Base-by-base conservation (phyloP, 2,888 invertebrate species). In the Hartigia nigra region DNA sequence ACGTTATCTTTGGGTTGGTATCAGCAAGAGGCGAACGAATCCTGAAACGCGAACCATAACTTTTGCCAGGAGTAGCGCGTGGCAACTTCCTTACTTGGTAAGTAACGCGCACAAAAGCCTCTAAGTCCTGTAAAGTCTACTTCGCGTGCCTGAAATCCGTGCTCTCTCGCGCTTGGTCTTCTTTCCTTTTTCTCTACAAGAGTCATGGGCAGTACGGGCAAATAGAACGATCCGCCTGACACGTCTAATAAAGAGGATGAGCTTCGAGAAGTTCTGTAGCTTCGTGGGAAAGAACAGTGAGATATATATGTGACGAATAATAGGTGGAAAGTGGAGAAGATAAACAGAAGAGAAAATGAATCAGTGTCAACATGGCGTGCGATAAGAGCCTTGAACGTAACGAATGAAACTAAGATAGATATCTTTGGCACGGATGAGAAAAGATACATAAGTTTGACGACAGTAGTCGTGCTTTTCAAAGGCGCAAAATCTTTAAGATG, bases 51-150 rank as follows among this genome's bases (percentile, higher is more conserved):
- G 69, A 11, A 31, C 12, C 72, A 31, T 72, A 72, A 72, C 72
- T 72, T 72, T 72, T 34, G 5, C 32, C 31, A 12, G 23, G 72
- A 31, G 23, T 14, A 72, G 32, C 72, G 72, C 72, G 32, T 32
- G 32, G 72, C 72, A 34, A 14, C 32, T 72, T 72, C 72, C 72
- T 72, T 32, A 32, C 72, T 32, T 14, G 31, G 72, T 72, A 31
- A 72, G 31, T 72, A 31, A 72, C 72, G 32, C 72, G 3, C 12
- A 9, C 72, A 12, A 31, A 72, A 72, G 72, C 72, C 72, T 32
- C 72, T 72, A 72, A 72, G 72, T 72, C 72, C 69, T 55, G 31
- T 72, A 72, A 72, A 72, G 72, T 72, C 72, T 31, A 72, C 72
- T 72, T 72, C 12, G 31, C 32, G 72, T 72, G 12, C 23, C 23